Conservation (phyloP, 1,140 invertebrate genomes). For the Druon quercuslanigerum region DNA sequence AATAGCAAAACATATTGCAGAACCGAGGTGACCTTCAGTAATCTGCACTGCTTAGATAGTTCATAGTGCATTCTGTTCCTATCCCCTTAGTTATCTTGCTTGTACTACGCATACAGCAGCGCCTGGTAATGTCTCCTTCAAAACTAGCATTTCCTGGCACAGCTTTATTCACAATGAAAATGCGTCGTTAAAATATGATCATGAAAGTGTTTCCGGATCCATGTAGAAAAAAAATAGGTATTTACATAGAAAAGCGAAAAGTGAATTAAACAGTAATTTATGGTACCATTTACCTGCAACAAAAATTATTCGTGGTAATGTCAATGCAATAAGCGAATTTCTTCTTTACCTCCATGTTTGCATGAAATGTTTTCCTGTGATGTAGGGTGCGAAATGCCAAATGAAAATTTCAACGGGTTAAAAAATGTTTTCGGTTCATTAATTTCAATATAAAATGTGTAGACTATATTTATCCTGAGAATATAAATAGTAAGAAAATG, state of each 20-base stretch:
- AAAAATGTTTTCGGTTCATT: too few species aligned
- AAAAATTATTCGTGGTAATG: too few species aligned
- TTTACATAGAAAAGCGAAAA: neutral
- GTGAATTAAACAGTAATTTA: too few species aligned
- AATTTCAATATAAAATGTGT: too few species aligned
- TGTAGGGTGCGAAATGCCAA: too few species aligned
- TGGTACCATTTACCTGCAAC: too few species aligned
- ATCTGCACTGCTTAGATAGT: slow-evolving; percentile 17
- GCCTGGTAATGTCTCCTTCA: slow-evolving; percentile 4
- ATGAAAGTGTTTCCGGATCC: neutral
- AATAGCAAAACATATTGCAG: slow-evolving; percentile 9
- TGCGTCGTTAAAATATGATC: neutral
- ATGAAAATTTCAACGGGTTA: too few species aligned
- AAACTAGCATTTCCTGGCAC: slow-evolving; percentile 24
- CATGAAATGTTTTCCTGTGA: too few species aligned
- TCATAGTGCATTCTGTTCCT: slow-evolving; percentile 4
- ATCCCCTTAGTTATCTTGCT: neutral
- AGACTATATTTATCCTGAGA: too few species aligned
- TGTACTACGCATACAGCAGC: neutral
- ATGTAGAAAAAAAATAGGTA: neutral
- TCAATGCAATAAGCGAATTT: too few species aligned
- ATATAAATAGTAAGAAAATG: too few species aligned
- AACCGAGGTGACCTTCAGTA: neutral
- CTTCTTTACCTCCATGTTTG: too few species aligned
- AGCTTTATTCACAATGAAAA: neutral